Base-by-base conservation (phyloP, 1,140 invertebrate species). In the Pseudomyrmex pallidus region DNA sequence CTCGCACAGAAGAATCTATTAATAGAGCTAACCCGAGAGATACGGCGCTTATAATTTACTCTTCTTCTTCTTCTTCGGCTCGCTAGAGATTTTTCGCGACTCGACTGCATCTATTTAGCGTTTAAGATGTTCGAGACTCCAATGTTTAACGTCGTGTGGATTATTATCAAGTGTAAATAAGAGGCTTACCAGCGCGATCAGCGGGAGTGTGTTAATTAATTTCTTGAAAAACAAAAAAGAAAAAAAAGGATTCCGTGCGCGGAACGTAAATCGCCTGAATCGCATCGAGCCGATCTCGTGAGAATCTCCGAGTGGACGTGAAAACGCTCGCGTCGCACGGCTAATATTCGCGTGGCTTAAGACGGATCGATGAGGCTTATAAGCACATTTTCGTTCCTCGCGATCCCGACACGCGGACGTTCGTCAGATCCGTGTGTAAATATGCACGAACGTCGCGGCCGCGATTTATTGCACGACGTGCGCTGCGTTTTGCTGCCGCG, bases 21-120 rank as follows among this genome's bases (percentile, higher is more conserved):
- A 90, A 90, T 90, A 90, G 89, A 85, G 87, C 88, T 84, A 87
- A 87, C 87, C 87, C 78, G 22, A 70, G 77, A 84, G 77, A 84
- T 78, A 85, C 88, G 89, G 35, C 35, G 35, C 35, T 35, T 86
- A 90, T 80, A 89, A 89, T 89, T 89, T 89, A 87, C 84, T 83
- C 87, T 73, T 46, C 7, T 35, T 35, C 35, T 35, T 35, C n/a
- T n/a, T n/a, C n/a, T n/a, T 50, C 64, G 63, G 68, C 74, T 64
- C 57, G 70, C 64, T 73, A 73, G 82, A 77, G 13, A 56, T n/a
- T n/a, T 59, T 17, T 70, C 5, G 35, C 80, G 74, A 84, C 74
- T 78, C 74, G 54, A 82, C 86, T 76, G 84, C 80, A 82, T 84
- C 76, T 89, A 89, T 89, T 35, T 89, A 89, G 74, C 62, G 82